These are phyloP conservation scores for Thermophis baileyi DNA, from an alignment of 2,113 vertebrate species.

Conservation along the genomic window DNA sequence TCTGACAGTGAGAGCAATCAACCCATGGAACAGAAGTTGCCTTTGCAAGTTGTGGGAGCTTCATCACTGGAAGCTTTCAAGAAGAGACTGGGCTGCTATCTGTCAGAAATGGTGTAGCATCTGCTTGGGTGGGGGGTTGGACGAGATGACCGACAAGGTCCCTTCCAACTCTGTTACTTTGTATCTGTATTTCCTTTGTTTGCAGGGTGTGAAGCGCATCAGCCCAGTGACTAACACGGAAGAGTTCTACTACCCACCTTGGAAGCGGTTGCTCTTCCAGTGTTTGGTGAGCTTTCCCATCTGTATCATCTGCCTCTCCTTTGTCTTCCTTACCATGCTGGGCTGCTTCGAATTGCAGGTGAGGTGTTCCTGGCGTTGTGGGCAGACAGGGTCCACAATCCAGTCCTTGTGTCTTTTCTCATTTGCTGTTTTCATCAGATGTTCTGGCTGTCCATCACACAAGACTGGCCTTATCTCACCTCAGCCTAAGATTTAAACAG, in stretches of 20 bases:
- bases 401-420: neutral
- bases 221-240: constrained; percentile 89
- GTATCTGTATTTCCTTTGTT: no score
- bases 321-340: constrained; percentile 94
- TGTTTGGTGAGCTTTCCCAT: constrained; percentile 91
- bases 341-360: constrained; percentile 98
- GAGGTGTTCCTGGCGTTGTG: constrained; percentile 11
- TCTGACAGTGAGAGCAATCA: no score
- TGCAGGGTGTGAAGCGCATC: constrained; percentile 85
- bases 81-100: no score
- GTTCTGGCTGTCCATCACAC: neutral
- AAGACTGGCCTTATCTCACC: neutral
- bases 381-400: neutral
- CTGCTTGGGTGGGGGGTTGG: no score
- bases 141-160: no score
- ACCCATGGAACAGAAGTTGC: no score
- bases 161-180: no score
- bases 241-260: constrained; percentile 92
- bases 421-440: neutral
- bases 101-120: no score
- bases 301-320: constrained; percentile 86
- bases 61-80: no score
- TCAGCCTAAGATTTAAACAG: neutral
- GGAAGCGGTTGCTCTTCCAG: constrained; percentile 90
- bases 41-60: no score